Base-by-base conservation (phyloP, 2,888 invertebrate species). In the Tiphia femorata region DNA sequence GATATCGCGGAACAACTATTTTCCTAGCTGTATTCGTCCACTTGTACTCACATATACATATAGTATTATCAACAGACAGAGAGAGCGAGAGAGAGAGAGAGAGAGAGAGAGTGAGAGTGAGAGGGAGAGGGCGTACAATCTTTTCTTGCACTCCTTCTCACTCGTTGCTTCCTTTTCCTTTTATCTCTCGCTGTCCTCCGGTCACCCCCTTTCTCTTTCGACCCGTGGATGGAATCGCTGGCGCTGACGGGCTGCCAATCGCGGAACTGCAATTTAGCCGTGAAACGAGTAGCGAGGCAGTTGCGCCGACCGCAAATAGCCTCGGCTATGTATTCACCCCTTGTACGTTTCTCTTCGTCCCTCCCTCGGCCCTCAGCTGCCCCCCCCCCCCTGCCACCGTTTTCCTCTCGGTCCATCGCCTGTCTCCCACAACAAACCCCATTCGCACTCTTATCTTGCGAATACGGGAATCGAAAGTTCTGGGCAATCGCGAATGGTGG, bases 171-270 rank as follows among this genome's bases (percentile, higher is more conserved):
- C 20, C 12, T 10, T 37, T 17, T 37, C 19, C 19, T 37, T 14
- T 17, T 37, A 14, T 7, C 14, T 35, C 17, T 14, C 33, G 8
- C 17, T 6, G 16, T 12, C 12, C 17, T 8, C n/a, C 35, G 7
- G 14, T 14, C 33, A 12, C 2, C 16, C 12, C 17, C 27, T 25
- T 8, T 25, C 6, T 25, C 27, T 25, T 8, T 17, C 40, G 2
- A 19, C 21, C 56, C 46, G 58, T 27, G 50, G 52, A 58, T 59
- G 56, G 61, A 67, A 65, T 62, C 62, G 65, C 59, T n/a, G n/a
- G n/a, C n/a, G n/a, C n/a, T 67, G 70, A 67, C 67, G 62, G 65
- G 49, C 61, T 70, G 70, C 70, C 70, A 67, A 65, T 70, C 65
- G 61, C 29, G 62, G 38, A 63, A 65, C 67, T 51, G 67, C 70